phyloP scores from a whole-genome alignment of 2,797 vertebrate species.

The Rhinella marina region DNA sequence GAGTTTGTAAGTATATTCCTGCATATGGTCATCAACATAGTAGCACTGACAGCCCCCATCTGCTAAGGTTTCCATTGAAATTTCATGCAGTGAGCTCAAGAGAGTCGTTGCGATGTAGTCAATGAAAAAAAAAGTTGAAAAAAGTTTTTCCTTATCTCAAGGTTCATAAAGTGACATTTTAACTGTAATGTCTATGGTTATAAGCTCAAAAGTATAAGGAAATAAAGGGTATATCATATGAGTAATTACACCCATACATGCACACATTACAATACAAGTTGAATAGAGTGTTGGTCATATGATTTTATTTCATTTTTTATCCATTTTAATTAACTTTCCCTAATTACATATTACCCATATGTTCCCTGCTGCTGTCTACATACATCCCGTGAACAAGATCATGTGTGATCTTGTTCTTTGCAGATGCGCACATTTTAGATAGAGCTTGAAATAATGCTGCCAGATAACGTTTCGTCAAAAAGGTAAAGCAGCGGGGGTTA shows the following conservation, averaged over 20 bases:
- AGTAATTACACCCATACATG: neutral
- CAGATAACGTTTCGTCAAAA: constrained; percentile 1
- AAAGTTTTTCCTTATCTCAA: neutral
- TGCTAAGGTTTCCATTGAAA: neutral
- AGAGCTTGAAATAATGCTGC: neutral
- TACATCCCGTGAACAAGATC: neutral
- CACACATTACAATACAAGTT: neutral
- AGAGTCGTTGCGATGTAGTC: too few relatives aligned
- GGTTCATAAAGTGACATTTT: neutral
- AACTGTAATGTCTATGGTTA: neutral
- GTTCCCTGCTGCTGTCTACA: neutral
- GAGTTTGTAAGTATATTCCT: neutral
- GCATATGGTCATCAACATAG: constrained; percentile 13
- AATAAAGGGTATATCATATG: neutral
- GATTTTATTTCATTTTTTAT: neutral
- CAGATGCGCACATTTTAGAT: constrained; percentile 6
- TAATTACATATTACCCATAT: constrained; percentile 11
- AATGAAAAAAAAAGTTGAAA: neutral
- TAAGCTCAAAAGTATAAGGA: neutral
- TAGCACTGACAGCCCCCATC: constrained; percentile 12
- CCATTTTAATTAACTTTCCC: constrained; percentile 7
- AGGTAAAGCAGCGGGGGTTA: constrained; percentile 4
- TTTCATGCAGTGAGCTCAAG: neutral
- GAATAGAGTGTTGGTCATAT: neutral
- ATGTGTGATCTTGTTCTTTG: neutral